phyloP scores from a whole-genome alignment of 2,113 vertebrate species.

The Dolichallabes microphthalmus region DNA sequence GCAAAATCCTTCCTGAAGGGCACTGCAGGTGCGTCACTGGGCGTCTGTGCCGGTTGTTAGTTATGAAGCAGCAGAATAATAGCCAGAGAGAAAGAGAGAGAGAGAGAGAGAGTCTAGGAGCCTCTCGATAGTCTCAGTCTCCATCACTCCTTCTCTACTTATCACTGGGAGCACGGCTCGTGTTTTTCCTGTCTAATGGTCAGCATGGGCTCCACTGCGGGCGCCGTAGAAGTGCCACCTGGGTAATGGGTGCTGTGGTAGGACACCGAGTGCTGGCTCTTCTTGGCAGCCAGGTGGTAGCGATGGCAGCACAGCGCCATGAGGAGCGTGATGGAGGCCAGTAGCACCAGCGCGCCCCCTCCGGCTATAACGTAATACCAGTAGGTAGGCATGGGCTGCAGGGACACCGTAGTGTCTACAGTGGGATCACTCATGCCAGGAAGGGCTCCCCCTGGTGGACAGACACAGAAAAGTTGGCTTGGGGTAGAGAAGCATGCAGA shows the following conservation, averaged over 20 bases:
- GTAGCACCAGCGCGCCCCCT: conserved; percentile 90
- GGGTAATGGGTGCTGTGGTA: conserved; percentile 87
- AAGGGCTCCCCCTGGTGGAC: conserved; percentile 92
- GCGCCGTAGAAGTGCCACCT: conserved; percentile 72
- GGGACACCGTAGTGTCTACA: conserved; percentile 91
- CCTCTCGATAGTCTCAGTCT: conserved; percentile 19
- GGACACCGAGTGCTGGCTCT: conserved; percentile 90
- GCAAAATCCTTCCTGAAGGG: conserved; percentile 23
- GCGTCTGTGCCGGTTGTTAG: conserved; percentile 35
- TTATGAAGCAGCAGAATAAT: conserved; percentile 31
- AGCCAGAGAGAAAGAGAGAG: conserved; percentile 20
- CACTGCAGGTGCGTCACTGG: conserved; percentile 15
- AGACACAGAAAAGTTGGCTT: conserved; percentile 92
- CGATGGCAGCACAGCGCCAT: conserved; percentile 94
- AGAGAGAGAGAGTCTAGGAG: conserved; percentile 4
- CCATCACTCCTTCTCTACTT: conserved; percentile 63
- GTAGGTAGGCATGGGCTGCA: conserved; percentile 92
- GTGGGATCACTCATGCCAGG: conserved; percentile 93
- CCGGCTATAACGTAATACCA: conserved; percentile 99
- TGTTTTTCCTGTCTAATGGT: conserved; percentile 94
- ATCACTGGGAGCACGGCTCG: conserved; percentile 79
- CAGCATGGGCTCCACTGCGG: conserved; percentile 86
- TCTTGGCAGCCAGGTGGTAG: conserved; percentile 94
- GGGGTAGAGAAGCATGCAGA: conserved; percentile 86
- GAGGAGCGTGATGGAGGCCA: conserved; percentile 86